phyloP scores from a whole-genome alignment of 2,797 vertebrate species.

The Bucorvus abyssinicus region DNA sequence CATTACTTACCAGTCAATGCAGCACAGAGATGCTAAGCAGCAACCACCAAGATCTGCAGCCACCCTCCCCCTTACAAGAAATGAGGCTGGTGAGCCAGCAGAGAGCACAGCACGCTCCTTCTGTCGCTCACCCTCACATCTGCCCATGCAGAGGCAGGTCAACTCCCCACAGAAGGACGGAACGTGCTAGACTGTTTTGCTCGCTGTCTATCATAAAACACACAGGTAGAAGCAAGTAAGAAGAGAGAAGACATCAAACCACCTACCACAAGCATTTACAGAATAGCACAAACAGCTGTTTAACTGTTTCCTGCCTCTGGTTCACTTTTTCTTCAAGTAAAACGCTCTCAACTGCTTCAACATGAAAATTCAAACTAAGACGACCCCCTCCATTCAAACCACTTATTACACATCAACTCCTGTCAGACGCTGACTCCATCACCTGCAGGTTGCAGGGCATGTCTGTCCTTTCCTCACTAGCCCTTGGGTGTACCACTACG shows the following conservation, averaged over 20 bases:
- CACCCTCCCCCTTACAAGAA: background rate
- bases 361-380: background rate
- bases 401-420: background rate
- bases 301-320: background rate
- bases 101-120: background rate
- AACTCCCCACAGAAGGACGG: background rate
- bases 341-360: background rate
- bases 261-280: background rate
- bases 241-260: background rate
- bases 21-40: background rate
- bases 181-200: background rate
- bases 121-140: rapidly evolving
- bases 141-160: background rate
- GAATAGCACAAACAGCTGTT: background rate
- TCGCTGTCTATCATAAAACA: background rate
- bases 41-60: background rate
- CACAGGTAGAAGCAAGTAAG: background rate
- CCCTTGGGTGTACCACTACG: rapidly evolving
- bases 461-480: background rate
- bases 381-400: rapidly evolving
- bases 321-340: background rate
- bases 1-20: background rate
- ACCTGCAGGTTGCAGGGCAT: background rate
- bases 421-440: background rate
- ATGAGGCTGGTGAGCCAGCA: background rate